These are phyloP conservation scores for Laterallus jamaicensis DNA, from an alignment of 2,113 vertebrate genomes.

Conservation along the genomic window DNA sequence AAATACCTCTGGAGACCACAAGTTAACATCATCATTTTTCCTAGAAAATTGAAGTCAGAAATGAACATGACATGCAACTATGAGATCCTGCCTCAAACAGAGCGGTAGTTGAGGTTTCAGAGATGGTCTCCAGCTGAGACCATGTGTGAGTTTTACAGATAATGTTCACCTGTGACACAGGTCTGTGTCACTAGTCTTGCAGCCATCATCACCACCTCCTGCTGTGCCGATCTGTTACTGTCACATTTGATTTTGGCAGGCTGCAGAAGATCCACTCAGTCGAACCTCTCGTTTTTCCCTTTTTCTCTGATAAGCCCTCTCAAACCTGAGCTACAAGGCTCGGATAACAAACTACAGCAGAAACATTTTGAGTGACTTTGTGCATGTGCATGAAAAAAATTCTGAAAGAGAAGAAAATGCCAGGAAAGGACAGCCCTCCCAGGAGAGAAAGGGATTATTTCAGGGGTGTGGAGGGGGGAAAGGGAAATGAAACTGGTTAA, in stretches of 20 bases:
- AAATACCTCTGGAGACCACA: neutral
- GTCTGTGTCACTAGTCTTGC: neutral
- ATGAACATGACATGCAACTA: neutral
- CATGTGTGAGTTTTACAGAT: neutral
- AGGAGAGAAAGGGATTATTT: neutral
- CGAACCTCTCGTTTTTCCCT: slow-evolving; percentile 22
- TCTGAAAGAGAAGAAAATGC: neutral
- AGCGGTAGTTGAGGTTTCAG: neutral
- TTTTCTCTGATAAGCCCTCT: slow-evolving; percentile 67
- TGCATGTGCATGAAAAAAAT: slow-evolving; percentile 49
- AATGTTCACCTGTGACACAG: neutral
- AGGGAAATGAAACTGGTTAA: neutral
- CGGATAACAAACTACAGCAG: slow-evolving; percentile 63
- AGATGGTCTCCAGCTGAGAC: neutral
- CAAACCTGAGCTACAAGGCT: slow-evolving; percentile 52
- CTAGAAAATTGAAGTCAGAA: neutral
- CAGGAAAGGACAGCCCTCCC: neutral
- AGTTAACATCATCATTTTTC: neutral
- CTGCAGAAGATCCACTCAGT: slow-evolving; percentile 77
- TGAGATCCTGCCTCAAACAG: neutral
- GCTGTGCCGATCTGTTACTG: neutral
- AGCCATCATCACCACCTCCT: fast-evolving
- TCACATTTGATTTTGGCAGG: slow-evolving; percentile 56
- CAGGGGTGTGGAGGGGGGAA: neutral
- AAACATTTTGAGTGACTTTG: slow-evolving; percentile 61